A percentile compares a stretch with the other conserved stretches of the same genome.
phyloP scores from a whole-genome alignment of 1,140 invertebrate genomes.

The Gonatopus flavifemur region DNA sequence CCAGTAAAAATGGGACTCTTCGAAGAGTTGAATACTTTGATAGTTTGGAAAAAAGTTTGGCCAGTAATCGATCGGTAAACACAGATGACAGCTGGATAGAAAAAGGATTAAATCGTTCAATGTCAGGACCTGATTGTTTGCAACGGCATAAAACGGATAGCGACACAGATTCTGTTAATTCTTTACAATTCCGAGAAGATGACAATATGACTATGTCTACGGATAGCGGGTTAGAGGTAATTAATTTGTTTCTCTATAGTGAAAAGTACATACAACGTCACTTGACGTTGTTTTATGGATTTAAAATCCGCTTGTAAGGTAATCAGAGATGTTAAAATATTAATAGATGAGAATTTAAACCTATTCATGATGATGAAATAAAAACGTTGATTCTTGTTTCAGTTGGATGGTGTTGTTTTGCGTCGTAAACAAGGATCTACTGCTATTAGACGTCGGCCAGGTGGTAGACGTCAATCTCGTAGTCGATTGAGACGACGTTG shows the following conservation, averaged over 20 bases:
- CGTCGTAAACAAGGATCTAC: constrained; percentile 63
- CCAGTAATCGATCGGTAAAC: constrained; percentile 46
- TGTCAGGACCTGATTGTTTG: constrained; percentile 71
- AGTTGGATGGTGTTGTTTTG: constrained; percentile 52
- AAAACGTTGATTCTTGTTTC: constrained; percentile 5
- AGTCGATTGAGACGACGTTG: constrained; percentile 74
- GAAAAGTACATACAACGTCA: not conserved
- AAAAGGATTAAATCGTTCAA: constrained; percentile 64
- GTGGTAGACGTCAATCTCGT: constrained; percentile 66
- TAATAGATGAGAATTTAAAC: not conserved
- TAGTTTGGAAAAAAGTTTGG: constrained; percentile 54
- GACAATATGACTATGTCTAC: constrained; percentile 58
- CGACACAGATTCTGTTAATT: constrained; percentile 53
- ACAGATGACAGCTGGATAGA: constrained; percentile 59
- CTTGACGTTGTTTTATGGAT: not conserved
- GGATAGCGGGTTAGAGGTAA: constrained; percentile 55
- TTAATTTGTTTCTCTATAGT: not conserved
- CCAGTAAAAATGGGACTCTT: constrained; percentile 50
- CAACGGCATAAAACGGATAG: constrained; percentile 55
- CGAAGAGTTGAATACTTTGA: constrained; percentile 51
- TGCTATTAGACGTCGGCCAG: constrained; percentile 70
- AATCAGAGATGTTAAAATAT: not conserved
- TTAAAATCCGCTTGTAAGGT: not conserved
- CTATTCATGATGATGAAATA: too few species aligned
- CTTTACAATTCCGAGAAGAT: constrained; percentile 53